These are phyloP conservation scores for Pantherophis guttatus DNA, from an alignment of 2,113 vertebrate genomes.

Conservation along the genomic window DNA sequence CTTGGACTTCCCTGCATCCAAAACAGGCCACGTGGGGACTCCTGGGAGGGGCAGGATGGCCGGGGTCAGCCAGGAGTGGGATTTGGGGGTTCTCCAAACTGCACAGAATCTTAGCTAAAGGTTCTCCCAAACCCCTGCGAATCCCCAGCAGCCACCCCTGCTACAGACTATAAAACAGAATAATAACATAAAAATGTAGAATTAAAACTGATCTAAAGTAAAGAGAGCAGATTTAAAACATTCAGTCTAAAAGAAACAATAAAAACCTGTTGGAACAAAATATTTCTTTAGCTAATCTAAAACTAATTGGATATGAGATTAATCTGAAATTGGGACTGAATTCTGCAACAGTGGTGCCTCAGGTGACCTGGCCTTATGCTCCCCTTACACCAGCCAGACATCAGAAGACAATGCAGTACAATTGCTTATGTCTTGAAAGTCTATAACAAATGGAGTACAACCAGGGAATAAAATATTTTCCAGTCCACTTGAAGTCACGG, in stretches of 20 bases:
- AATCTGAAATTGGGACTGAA: not conserved
- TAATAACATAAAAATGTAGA: not conserved
- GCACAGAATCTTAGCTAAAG: no score
- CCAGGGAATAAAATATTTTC: not conserved
- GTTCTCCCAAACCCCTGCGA: no score
- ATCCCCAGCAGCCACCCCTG: no score
- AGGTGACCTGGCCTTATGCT: not conserved
- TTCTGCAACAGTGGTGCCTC: not conserved
- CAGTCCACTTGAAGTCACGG: not conserved
- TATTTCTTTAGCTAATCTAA: not conserved
- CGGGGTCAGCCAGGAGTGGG: no score
- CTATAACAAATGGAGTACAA: not conserved
- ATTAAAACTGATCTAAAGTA: not conserved
- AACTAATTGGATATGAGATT: not conserved
- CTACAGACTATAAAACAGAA: not conserved
- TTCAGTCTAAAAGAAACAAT: not conserved
- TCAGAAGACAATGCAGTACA: not conserved
- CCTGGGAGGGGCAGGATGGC: no score
- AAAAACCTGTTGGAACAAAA: not conserved
- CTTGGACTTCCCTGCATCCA: no score
- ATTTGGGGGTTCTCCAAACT: no score
- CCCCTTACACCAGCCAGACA: not conserved
- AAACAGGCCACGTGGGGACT: no score
- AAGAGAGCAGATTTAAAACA: not conserved
- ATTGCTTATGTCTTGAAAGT: not conserved